These are phyloP conservation scores for Amyelois transitella DNA, from an alignment of 1,140 invertebrate species.

Conservation along the genomic window DNA sequence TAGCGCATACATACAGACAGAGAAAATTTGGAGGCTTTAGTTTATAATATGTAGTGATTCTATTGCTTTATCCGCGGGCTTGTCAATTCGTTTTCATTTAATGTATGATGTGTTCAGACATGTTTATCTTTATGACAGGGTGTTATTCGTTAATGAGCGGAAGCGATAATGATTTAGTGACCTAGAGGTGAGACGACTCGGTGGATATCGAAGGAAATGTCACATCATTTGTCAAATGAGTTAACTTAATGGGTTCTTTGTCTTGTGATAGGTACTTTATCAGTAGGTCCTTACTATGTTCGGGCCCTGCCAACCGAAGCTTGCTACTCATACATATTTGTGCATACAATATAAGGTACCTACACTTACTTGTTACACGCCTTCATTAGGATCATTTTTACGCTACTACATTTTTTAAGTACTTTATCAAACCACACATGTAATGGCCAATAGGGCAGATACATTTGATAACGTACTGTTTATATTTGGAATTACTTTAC, in stretches of 20 bases:
- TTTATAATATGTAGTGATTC: too few relatives aligned
- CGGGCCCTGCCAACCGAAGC: conserved; percentile 1
- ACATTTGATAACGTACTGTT: too few relatives aligned
- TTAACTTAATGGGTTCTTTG: conserved; percentile 71
- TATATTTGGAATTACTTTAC: too few relatives aligned
- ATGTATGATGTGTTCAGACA: background rate
- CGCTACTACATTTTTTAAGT: too few relatives aligned
- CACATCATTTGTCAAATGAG: conserved; percentile 50
- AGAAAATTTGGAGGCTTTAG: too few relatives aligned
- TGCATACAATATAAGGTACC: background rate
- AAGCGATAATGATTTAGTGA: conserved; percentile 68
- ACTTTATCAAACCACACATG: too few relatives aligned
- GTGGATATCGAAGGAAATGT: conserved; percentile 70
- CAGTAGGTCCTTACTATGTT: conserved; percentile 24
- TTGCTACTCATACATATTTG: background rate
- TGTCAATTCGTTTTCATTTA: background rate
- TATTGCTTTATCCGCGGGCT: background rate
- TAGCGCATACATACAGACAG: too few relatives aligned
- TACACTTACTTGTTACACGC: too few relatives aligned
- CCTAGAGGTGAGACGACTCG: conserved; percentile 58
- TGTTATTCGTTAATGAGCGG: conserved; percentile 48
- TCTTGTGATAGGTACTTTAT: conserved; percentile 67
- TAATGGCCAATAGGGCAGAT: too few relatives aligned
- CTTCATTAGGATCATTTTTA: too few relatives aligned
- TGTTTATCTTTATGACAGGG: conserved; percentile 6